These are phyloP conservation scores for Lingula anatina DNA, from an alignment of 2,888 invertebrate species.

Conservation along the genomic window DNA sequence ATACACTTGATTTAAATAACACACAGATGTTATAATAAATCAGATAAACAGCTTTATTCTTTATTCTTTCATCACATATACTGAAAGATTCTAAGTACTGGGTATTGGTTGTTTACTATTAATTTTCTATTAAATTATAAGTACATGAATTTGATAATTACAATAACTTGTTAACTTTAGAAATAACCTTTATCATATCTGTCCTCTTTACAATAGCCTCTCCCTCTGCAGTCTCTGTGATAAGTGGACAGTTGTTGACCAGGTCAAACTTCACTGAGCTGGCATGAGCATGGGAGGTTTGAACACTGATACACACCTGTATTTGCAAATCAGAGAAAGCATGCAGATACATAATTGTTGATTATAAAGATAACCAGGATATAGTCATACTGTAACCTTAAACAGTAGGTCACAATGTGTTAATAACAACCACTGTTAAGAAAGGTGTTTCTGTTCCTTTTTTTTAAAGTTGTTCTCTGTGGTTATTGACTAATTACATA, in stretches of 20 bases:
- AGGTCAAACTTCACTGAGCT: constrained; percentile 28
- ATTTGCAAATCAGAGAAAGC: background rate
- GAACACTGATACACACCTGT: constrained; percentile 29
- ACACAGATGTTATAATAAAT: too few species aligned
- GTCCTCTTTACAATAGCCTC: constrained; percentile 20
- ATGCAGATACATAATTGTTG: background rate
- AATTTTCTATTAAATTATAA: background rate
- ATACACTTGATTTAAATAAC: too few species aligned
- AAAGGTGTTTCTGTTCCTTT: too few species aligned
- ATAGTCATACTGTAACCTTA: background rate
- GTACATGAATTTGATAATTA: too few species aligned
- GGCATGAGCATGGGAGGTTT: constrained; percentile 34
- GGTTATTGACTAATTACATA: too few species aligned
- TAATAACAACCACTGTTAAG: too few species aligned
- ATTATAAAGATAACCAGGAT: background rate
- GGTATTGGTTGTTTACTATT: too few species aligned
- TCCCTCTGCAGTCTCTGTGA: constrained; percentile 5
- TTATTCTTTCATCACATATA: too few species aligned
- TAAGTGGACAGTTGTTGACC: constrained; percentile 20
- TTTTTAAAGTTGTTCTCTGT: too few species aligned
- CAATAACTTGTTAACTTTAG: background rate
- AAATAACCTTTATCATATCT: constrained; percentile 31
- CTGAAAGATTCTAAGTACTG: too few species aligned
- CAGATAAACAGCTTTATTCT: too few species aligned
- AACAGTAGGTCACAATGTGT: background rate